Evolutionary conservation across 2,888 invertebrate genomes (phyloP), one percentile per base, ranked within the genome.

Genomic region (Andrena fulva): DNA sequence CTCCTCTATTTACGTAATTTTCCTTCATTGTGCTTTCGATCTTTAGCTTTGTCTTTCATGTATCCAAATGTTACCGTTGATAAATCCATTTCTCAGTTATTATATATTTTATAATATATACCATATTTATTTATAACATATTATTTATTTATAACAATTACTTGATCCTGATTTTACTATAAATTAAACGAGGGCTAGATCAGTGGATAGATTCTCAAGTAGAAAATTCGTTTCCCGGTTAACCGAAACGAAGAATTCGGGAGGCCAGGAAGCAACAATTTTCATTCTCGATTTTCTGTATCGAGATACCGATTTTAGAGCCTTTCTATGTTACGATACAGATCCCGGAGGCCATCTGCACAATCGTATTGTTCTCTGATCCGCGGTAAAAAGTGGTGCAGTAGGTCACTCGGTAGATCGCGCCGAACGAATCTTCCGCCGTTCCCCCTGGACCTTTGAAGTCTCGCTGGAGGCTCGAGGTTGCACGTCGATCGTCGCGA

Each of bases 361-460:
- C 27, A 4, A 52, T 50, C 7, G n/a, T 7, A n/a, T 50, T 50
- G 29, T 50, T 24, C 48, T 0, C 10, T 10, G 33, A 54, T 12
- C n/a, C 8, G 16, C 20, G 16, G 5, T 12, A 10, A 20, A 33
- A 68, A 68, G 60, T 68, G 27, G 70, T 33, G 8, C 64, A 77
- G 70, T 77, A 59, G 77, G 77, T 77, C 64, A 42, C 35, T 48
- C 33, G 42, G 52, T 54, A 20, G 54, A 68, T 54, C 56, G 10
- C 42, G 2, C 2, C 4, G 56, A 31, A 16, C 42, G 42, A 42
- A 42, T 16, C 42, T 16, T 4, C 42, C 42, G 16, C 5, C 42
- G n/a, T 29, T 31, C 12, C 16, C 10, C 16, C 24, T 42, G 42
- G 33, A 59, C 50, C 31, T 27, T 33, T 16, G 35, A 66, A 50